Percentiles rank a stretch among this genome's conserved stretches.
Conservation (phyloP, 2,113 vertebrate genomes). For the Canis aureus region DNA sequence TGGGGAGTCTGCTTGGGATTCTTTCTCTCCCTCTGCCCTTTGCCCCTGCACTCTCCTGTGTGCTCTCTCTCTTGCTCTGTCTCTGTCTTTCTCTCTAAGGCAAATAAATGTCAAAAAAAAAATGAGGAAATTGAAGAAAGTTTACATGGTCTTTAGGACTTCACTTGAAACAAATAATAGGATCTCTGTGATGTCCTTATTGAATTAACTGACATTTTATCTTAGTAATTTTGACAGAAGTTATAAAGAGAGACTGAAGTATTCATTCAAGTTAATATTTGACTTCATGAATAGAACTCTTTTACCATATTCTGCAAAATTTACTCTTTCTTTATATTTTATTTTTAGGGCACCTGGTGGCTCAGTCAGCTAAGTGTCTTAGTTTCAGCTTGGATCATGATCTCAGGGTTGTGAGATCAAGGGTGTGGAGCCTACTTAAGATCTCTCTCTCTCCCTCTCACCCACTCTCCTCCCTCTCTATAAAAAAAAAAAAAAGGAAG, state of each 20-base stretch:
- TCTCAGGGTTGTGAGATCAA: too few relatives aligned
- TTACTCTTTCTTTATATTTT: not conserved
- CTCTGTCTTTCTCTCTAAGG: too few relatives aligned
- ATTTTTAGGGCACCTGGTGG: not conserved
- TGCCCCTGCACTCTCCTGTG: too few relatives aligned
- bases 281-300: slow-evolving; percentile 6
- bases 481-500: too few relatives aligned
- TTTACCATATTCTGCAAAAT: not conserved
- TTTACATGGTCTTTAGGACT: not conserved
- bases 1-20: too few relatives aligned
- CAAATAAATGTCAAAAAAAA: too few relatives aligned
- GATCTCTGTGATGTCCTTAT: not conserved
- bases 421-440: too few relatives aligned
- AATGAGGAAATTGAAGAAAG: not conserved
- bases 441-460: too few relatives aligned
- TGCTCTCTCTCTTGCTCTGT: too few relatives aligned
- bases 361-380: not conserved
- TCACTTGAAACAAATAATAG: slow-evolving; percentile 50
- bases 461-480: too few relatives aligned
- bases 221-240: slow-evolving; percentile 43
- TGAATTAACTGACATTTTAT: slow-evolving; percentile 30
- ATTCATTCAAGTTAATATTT: slow-evolving; percentile 38
- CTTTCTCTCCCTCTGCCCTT: too few relatives aligned
- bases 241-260: slow-evolving; percentile 16
- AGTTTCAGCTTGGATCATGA: too few relatives aligned